A percentile compares a stretch with the other conserved stretches of the same genome.
phyloP scores from a whole-genome alignment of 2,113 vertebrate species.

The Pseudorhombus dupliciocellatus region DNA sequence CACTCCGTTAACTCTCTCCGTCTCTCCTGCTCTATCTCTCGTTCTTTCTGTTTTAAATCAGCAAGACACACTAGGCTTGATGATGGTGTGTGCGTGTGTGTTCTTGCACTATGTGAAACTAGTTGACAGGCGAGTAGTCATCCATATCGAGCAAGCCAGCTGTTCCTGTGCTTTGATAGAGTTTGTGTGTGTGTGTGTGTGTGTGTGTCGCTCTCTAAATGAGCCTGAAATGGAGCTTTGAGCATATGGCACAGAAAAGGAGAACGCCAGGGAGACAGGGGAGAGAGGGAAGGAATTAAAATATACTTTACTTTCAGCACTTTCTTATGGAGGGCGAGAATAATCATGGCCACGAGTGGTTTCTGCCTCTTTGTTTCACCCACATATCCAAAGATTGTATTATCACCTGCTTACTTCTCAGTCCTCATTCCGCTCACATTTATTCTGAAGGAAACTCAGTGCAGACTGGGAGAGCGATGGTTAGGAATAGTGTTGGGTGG shows the following conservation, averaged over 20 bases:
- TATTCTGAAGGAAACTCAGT: conserved; percentile 42
- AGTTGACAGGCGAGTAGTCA: conserved; percentile 73
- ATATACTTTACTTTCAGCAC: conserved; percentile 57
- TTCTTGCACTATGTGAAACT: conserved; percentile 32
- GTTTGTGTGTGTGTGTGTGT: conserved; percentile 25
- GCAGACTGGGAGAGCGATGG: conserved; percentile 21
- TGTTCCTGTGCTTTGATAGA: conserved; percentile 73
- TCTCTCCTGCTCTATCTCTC: conserved; percentile 3
- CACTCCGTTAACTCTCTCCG: conserved; percentile 21
- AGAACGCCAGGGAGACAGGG: conserved; percentile 38
- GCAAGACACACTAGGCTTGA: conserved; percentile 43
- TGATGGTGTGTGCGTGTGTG: conserved; percentile 31
- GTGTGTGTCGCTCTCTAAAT: conserved; percentile 57
- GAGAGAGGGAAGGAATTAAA: conserved; percentile 58
- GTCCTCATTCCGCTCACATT: conserved; percentile 38
- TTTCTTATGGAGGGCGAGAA: conserved; percentile 39
- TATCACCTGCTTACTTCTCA: conserved; percentile 20
- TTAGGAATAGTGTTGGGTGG: background rate
- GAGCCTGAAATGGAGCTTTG: conserved; percentile 67
- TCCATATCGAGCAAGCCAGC: conserved; percentile 75
- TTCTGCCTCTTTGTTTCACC: conserved; percentile 62
- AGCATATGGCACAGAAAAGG: conserved; percentile 70
- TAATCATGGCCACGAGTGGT: conserved; percentile 32
- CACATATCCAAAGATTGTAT: conserved; percentile 33
- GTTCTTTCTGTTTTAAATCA: conserved; percentile 39